Evolutionary conservation across 2,113 vertebrate genomes (phyloP).

Genomic region (Spea multiplicata): DNA sequence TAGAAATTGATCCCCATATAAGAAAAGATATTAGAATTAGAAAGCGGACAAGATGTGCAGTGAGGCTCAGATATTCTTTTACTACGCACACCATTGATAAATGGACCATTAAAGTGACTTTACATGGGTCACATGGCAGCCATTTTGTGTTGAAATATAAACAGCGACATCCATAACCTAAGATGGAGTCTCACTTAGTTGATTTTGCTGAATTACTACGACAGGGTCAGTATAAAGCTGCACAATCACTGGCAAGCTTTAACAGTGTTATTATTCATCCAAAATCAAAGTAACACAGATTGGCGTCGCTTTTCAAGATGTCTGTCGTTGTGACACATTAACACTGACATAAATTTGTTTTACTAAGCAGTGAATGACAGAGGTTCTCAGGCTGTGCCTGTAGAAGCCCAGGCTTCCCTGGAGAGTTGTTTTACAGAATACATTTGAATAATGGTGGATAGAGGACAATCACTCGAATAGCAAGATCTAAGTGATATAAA

Average conservation of each 20-base stretch:
- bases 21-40: too few species aligned
- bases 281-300: background rate
- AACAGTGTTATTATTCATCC: background rate
- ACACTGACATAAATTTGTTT: background rate
- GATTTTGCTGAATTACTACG: background rate
- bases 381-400: background rate
- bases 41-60: too few species aligned
- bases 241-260: background rate
- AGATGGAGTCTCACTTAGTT: background rate
- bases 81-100: too few species aligned
- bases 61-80: too few species aligned
- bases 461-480: background rate
- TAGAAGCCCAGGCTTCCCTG: background rate
- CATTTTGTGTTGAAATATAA: background rate
- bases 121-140: background rate
- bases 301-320: background rate
- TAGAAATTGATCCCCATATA: too few species aligned
- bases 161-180: background rate
- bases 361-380: background rate
- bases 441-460: background rate
- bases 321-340: background rate
- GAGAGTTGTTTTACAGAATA: background rate
- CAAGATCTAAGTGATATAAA: background rate
- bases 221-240: background rate
- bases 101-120: background rate